Conservation (phyloP, 2,888 invertebrate genomes). For the Amphimallon solstitiale region DNA sequence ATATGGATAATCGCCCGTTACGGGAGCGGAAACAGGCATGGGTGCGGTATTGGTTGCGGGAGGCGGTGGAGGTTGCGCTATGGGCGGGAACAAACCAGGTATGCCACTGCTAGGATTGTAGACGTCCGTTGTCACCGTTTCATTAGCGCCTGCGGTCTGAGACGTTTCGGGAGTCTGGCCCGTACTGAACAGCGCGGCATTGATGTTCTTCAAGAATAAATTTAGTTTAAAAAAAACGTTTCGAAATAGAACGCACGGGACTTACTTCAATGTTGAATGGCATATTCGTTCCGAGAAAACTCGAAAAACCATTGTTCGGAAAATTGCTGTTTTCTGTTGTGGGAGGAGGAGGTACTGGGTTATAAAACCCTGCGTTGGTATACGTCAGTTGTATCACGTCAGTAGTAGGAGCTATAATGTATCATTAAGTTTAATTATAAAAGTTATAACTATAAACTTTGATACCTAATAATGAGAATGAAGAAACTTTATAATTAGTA, state of each 20-base stretch:
- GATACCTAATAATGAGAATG: conserved; percentile 84
- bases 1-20: conserved; percentile 42
- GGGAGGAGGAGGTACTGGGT: conserved; percentile 58
- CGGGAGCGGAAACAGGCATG: conserved; percentile 38
- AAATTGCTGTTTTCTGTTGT: conserved; percentile 49
- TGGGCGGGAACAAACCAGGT: conserved; percentile 56
- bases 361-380: conserved; percentile 64
- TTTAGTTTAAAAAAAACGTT: background rate
- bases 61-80: conserved; percentile 65
- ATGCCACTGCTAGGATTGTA: conserved; percentile 39
- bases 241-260: conserved; percentile 28
- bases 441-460: conserved; percentile 47
- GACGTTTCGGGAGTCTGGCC: conserved; percentile 21
- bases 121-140: conserved; percentile 45
- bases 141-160: conserved; percentile 35
- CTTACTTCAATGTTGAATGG: conserved; percentile 67
- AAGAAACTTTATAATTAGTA: too few species aligned
- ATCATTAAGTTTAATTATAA: conserved; percentile 8
- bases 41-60: conserved; percentile 47
- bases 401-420: conserved; percentile 41
- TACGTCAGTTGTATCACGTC: conserved; percentile 58
- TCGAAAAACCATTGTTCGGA: conserved; percentile 68
- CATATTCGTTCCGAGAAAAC: conserved; percentile 72
- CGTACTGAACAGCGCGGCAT: conserved; percentile 43
- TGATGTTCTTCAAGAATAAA: conserved; percentile 47